Evolutionary conservation across 2,113 vertebrate genomes (phyloP).

Genomic region (Panthera uncia): DNA sequence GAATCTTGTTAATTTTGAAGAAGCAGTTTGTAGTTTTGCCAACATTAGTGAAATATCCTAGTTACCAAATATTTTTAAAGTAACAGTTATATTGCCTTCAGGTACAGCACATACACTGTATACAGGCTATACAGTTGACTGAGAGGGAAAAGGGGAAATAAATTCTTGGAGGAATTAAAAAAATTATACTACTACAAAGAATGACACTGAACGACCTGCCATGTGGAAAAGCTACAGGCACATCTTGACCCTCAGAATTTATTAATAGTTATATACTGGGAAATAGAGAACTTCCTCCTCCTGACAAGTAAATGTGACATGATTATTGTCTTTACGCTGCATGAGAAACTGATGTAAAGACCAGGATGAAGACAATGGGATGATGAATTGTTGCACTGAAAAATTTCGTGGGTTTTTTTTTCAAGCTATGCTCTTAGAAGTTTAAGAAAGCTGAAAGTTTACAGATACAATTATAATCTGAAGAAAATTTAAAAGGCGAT

Average conservation of each 20-base stretch:
- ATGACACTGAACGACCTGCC: background rate
- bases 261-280: background rate
- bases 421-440: background rate
- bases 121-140: slow-evolving; percentile 36
- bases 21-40: slow-evolving; percentile 3
- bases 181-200: background rate
- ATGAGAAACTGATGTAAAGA: background rate
- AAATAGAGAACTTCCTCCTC: background rate
- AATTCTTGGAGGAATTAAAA: background rate
- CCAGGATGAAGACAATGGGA: background rate
- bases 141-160: background rate
- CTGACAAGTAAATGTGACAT: background rate
- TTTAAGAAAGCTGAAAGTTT: slow-evolving; percentile 18
- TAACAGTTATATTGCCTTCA: slow-evolving; percentile 9
- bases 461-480: background rate
- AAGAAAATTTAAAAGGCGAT: background rate
- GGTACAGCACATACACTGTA: background rate
- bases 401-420: background rate
- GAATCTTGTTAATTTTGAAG: slow-evolving; percentile 1
- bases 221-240: background rate
- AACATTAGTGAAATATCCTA: background rate
- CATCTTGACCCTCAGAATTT: background rate
- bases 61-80: slow-evolving; percentile 22
- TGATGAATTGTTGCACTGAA: slow-evolving; percentile 25
- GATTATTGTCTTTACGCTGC: background rate